Percentiles rank a stretch among this genome's conserved stretches.
These are phyloP conservation scores for Cyanoramphus novaezelandiae DNA, from an alignment of 2,113 vertebrate species.

Conservation along the genomic window DNA sequence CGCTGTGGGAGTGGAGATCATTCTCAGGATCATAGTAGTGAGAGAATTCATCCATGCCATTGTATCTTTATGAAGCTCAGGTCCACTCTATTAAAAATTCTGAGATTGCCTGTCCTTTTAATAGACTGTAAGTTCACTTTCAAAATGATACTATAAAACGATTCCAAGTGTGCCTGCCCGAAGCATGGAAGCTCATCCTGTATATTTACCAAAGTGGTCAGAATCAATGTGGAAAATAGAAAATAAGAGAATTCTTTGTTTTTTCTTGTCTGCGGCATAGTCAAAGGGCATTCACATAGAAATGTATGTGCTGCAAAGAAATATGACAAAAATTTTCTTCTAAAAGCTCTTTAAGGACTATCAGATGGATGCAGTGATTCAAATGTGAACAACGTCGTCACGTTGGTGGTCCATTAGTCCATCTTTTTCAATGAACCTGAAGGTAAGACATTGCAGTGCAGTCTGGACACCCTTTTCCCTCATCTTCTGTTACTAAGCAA, in stretches of 20 bases:
- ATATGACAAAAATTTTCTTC: slow-evolving; percentile 7
- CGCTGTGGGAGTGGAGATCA: neutral
- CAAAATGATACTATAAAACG: neutral
- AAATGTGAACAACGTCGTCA: slow-evolving; percentile 43
- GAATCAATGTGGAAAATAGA: neutral
- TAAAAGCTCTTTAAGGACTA: slow-evolving; percentile 39
- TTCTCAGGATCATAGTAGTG: slow-evolving; percentile 9
- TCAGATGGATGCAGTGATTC: neutral
- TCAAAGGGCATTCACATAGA: neutral
- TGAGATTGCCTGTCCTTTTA: slow-evolving; percentile 15
- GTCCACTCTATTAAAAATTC: slow-evolving; percentile 27
- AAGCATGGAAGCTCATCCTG: neutral
- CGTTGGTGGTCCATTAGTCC: slow-evolving; percentile 48
- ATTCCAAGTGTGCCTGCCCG: neutral
- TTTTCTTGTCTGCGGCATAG: neutral
- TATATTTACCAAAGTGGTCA: neutral
- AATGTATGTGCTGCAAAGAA: neutral
- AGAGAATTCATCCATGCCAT: slow-evolving; percentile 7
- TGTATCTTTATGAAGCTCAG: slow-evolving; percentile 31
- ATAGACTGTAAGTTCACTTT: slow-evolving; percentile 17
- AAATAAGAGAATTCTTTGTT: neutral
- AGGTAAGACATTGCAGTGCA: slow-evolving; percentile 31
- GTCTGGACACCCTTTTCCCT: slow-evolving; percentile 35
- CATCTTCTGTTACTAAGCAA: slow-evolving; percentile 63
- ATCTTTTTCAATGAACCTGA: slow-evolving; percentile 48